Evolutionary conservation across 1,140 invertebrate genomes (phyloP).

Genomic region (Papilio xuthus): DNA sequence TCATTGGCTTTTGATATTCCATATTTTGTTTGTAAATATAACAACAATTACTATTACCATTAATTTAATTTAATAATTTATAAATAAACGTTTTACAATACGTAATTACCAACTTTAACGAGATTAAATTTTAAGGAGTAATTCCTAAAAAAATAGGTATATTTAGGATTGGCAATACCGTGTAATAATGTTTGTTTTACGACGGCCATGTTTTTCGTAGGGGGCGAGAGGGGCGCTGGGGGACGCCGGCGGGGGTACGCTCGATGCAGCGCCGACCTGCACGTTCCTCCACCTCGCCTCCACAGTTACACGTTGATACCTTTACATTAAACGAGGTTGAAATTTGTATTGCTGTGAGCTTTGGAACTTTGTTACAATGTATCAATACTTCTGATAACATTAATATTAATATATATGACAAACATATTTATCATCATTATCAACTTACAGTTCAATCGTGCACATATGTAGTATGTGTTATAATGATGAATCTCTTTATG

Average conservation of each 20-base stretch:
- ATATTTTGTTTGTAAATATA: too few species aligned
- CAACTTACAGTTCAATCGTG: neutral
- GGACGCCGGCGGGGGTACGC: neutral
- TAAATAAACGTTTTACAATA: too few species aligned
- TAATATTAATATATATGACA: neutral
- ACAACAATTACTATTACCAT: too few species aligned
- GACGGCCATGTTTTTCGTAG: constrained; percentile 2
- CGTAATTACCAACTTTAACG: too few species aligned
- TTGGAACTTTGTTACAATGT: constrained; percentile 3
- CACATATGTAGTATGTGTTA: neutral
- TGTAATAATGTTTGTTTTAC: constrained; percentile 21
- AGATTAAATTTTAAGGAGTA: neutral
- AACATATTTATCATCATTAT: neutral
- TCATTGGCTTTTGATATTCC: too few species aligned
- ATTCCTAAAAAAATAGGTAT: neutral
- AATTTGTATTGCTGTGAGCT: constrained; percentile 22
- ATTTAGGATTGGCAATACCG: constrained; percentile 3
- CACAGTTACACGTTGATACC: constrained; percentile 9
- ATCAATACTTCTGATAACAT: neutral
- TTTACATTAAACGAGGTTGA: constrained; percentile 20
- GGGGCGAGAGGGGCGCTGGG: neutral
- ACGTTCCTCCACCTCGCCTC: constrained; percentile 16
- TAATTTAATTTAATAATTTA: too few species aligned
- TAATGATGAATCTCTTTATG: too few species aligned
- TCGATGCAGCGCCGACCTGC: constrained; percentile 32